These are phyloP conservation scores for Bombus polaris DNA, from an alignment of 1,140 invertebrate genomes.

Conservation along the genomic window DNA sequence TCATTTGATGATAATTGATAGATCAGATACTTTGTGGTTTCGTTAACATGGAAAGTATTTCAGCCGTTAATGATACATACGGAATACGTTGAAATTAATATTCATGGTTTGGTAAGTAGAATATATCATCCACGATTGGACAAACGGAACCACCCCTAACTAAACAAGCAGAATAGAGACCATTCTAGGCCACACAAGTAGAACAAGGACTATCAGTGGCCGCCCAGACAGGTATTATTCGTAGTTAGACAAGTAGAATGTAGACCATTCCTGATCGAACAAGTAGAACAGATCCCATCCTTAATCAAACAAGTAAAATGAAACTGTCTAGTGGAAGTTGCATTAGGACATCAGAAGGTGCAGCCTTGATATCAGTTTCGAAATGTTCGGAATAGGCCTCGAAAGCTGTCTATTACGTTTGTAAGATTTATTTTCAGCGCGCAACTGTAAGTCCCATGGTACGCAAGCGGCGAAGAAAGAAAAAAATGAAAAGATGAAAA, in stretches of 20 bases:
- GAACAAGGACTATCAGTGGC: background rate
- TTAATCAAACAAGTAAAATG: background rate
- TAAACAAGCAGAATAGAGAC: background rate
- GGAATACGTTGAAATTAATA: background rate
- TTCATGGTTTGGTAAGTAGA: background rate
- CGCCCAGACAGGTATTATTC: background rate
- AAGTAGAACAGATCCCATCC: background rate
- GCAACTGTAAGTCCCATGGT: background rate
- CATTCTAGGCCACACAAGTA: background rate
- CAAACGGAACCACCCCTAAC: background rate
- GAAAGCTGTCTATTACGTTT: no score
- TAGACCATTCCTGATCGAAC: background rate
- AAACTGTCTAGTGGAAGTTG: background rate
- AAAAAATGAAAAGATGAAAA: background rate
- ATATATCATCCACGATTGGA: background rate
- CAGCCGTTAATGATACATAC: no score
- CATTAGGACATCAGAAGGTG: background rate
- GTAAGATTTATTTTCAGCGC: background rate
- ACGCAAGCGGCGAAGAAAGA: background rate
- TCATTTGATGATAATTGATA: background rate
- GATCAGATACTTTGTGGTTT: background rate
- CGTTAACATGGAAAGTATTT: no score
- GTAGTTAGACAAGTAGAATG: conserved; percentile 3
- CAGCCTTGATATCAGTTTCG: background rate
- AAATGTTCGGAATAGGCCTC: background rate